Base-by-base conservation (phyloP, 2,888 invertebrate species). In the Stictocephala bisonia region DNA sequence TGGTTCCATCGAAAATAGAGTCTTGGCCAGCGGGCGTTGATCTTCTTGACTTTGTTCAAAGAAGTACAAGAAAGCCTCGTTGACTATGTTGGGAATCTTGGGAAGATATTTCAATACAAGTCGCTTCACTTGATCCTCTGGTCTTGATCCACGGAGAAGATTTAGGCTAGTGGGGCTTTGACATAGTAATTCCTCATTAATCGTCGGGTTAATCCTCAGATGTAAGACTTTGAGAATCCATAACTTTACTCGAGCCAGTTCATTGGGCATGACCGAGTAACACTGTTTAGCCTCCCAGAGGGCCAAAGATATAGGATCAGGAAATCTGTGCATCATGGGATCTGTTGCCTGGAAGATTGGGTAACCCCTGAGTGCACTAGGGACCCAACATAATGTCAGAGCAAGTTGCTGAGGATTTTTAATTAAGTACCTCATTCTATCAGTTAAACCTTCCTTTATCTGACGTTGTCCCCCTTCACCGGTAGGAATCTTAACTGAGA, bases 111-210 rank as follows among this genome's bases (percentile, higher is more conserved):
- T 51, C 15, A 56, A 29, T 2, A 56, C 24, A 9, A 56, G 4
- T n/a, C 56, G 3, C 13, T 26, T 56, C 2, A 22, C 26, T 56
- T 56, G 56, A 15, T 56, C 56, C 26, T 26, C 9, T 26, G 56
- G 56, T 26, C 56, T 22, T 7, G 56, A 56, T 4, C 56, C 56
- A 24, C 56, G 22, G 1, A 56, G 24, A 9, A 56, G 15, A n/a
- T 56, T 56, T n/a, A 56, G 13, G 26, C 26, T 6, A 26, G 56
- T 56, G 4, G 56, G 56, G n/a, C 26, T 26, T 18, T 56, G 56
- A 26, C 56, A 56, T n/a, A n/a, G n/a, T n/a, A n/a, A n/a, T n/a
- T n/a, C n/a, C n/a, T 22, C 24, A 26, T 56, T 56, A 4, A 6
- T n/a, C 11, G 2, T 11, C 1, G 9, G 11, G n/a, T n/a, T 56